Base-by-base conservation (phyloP, 2,888 invertebrate species). In the Campaea margaritaria region DNA sequence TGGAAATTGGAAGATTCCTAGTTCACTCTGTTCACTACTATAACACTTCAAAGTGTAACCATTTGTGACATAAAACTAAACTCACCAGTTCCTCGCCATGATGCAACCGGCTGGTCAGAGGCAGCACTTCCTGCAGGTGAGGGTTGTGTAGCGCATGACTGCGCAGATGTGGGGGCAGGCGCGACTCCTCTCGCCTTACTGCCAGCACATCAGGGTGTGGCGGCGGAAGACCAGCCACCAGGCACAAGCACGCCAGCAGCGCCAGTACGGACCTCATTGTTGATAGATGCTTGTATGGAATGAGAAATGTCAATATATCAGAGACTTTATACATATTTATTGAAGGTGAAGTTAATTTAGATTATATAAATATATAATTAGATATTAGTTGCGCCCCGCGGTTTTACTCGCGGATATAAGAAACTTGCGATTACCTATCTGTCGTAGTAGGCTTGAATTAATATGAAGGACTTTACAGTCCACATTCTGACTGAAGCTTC, bases 61-160 rank as follows among this genome's bases (percentile, higher is more conserved):
- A 31, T 31, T 9, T 31, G 1, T 9, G 31, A 1, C 31, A 39
- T 10, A 42, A 39, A 0, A 21, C 21, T 21, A 21, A 51, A 44
- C 78, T 71, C 81, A 94, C 95, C 78, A 93, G 83, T 63, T 87
- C 86, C 76, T 95, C 95, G 36, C 95, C 95, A 12, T 93, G 92
- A 46, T 94, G 94, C 60, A 95, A 88, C 81, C 94, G 90, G 69
- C 94, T 95, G 38, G 92, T 89, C 47, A 93, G 77, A 0, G 93
- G 93, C 41, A 95, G 73, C 0, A 93, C 85, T 50, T 93, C 86
- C 38, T 91, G 85, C 9, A 95, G 87, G 52, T 93, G 84, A 0
- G 94, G 94, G 60, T 95, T 93, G 67, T 92, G 93, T 51, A 94
- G 91, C 27, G 94, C 95, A 0, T 93, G 93, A 75, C 94, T 95